Conservation (phyloP, 53 echinoderm and acorn worm genomes). For the Temnopleurus reevesii region DNA sequence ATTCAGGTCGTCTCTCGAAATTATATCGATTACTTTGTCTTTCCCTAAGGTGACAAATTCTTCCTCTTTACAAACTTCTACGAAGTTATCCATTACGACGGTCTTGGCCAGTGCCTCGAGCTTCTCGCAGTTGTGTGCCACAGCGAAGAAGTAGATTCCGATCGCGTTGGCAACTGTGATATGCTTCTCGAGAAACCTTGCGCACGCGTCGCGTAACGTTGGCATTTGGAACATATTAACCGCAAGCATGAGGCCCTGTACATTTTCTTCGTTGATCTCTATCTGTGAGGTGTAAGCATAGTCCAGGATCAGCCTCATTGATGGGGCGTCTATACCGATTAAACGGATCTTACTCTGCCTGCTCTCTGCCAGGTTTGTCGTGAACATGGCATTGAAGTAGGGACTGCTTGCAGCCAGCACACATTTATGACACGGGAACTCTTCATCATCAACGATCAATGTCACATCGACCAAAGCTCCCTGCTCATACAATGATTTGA, state of each 20-base stretch:
- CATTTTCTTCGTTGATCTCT: constrained; percentile 93
- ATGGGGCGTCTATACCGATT: constrained; percentile 85
- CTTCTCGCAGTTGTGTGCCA: constrained; percentile 79
- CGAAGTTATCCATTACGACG: constrained; percentile 85
- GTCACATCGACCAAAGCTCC: constrained; percentile 77
- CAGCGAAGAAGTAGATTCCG: constrained; percentile 94
- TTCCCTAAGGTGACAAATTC: constrained; percentile 84
- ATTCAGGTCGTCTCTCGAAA: constrained; percentile 89
- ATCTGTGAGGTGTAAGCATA: constrained; percentile 81
- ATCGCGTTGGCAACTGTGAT: constrained; percentile 84
- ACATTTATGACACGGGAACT: constrained; percentile 87
- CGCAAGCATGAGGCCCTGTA: constrained; percentile 92
- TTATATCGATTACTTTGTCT: constrained; percentile 88
- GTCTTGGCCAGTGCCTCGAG: constrained; percentile 86
- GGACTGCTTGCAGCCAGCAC: constrained; percentile 81
- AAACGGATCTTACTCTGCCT: constrained; percentile 77
- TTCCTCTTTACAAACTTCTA: constrained; percentile 92
- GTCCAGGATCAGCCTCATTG: constrained; percentile 83
- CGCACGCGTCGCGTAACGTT: constrained; percentile 91
- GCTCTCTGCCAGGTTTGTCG: constrained; percentile 77
- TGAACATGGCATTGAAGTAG: constrained; percentile 87
- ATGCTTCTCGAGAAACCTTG: constrained; percentile 86
- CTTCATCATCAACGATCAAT: constrained; percentile 80
- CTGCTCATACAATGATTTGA: constrained; percentile 78
- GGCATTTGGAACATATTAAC: constrained; percentile 98